Evolutionary conservation across 1,140 invertebrate species (phyloP), one percentile per base, ranked within the genome.

Genomic region (Drosophila kikkawai): DNA sequence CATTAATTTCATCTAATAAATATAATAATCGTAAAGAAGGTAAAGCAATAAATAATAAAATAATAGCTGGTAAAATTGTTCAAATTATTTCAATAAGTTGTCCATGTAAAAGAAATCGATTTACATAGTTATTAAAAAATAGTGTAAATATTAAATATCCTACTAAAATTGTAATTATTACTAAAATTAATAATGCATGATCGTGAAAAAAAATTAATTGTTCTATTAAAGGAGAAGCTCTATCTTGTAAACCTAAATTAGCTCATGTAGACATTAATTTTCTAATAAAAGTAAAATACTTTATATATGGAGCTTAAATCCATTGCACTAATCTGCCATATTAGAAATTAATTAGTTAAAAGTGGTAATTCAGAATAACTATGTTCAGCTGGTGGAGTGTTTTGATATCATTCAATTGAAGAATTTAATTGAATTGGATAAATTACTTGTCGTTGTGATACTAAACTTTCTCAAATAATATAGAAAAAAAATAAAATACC

Each of bases 61-160:
- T 94, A 81, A 96, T 83, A 68, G 93, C 93, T 15, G 95, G 95
- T 59, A 94, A 56, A 87, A 95, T 93, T 56, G 94, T 95, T 94
- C 94, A 95, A 93, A 95, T 94, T 91, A 94, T 90, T 94, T 96
- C 95, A 93, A 95, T 93, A 61, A 79, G 94, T 92, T 94, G 93
- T 1, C 92, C 92, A 65, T 94, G 94, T 83, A 94, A 75, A 63
- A 94, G 71, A 77, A 91, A 93, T 87, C 93, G 93, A 87, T 93
- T 93, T 80, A 90, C 93, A 81, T 88, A 93, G 81, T 91, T 93
- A 93, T 93, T 94, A 85, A 93, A 91, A 88, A 94, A 93, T 91
- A 94, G 59, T 53, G 59, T 93, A 68, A 87, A 67, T 93, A 94
- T 95, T 92, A 95, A 69, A 92, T 95, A 95, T 37, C 94, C 93